Conservation (phyloP, 2,888 invertebrate genomes). For the Allygus modestus region DNA sequence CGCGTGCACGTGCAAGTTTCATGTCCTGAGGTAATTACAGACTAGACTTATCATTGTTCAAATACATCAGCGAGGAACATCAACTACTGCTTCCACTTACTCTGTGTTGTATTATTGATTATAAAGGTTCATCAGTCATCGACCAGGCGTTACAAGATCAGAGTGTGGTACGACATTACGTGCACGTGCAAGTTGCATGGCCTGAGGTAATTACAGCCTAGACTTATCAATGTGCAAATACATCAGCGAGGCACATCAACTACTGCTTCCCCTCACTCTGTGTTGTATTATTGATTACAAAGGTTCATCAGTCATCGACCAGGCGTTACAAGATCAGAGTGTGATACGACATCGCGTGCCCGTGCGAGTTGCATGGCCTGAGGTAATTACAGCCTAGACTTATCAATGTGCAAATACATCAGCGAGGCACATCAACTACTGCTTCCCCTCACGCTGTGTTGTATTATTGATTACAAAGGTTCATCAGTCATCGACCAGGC, state of each 20-base stretch:
- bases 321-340: not conserved
- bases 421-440: not conserved
- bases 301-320: constrained; percentile 9
- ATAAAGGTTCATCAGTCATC: constrained; percentile 10
- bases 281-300: constrained; percentile 26
- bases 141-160: not conserved
- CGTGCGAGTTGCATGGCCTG: not conserved
- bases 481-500: not conserved
- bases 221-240: constrained; percentile 26
- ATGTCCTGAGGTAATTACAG: not conserved
- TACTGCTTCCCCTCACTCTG: not conserved
- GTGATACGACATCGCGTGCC: constrained; percentile 6
- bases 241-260: constrained; percentile 10
- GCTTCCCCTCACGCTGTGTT: not conserved
- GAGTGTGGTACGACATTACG: not conserved
- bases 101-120: constrained; percentile 21
- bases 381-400: constrained; percentile 17
- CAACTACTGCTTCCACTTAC: not conserved
- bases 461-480: constrained; percentile 23
- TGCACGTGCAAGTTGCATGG: constrained; percentile 3
- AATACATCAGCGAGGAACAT: constrained; percentile 16
- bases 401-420: constrained; percentile 34
- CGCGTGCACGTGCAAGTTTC: constrained; percentile 3
- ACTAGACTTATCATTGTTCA: constrained; percentile 15
- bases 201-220: constrained; percentile 10